Evolutionary conservation across 2,888 invertebrate species (phyloP).

Genomic region (Physocephala rufipes): DNA sequence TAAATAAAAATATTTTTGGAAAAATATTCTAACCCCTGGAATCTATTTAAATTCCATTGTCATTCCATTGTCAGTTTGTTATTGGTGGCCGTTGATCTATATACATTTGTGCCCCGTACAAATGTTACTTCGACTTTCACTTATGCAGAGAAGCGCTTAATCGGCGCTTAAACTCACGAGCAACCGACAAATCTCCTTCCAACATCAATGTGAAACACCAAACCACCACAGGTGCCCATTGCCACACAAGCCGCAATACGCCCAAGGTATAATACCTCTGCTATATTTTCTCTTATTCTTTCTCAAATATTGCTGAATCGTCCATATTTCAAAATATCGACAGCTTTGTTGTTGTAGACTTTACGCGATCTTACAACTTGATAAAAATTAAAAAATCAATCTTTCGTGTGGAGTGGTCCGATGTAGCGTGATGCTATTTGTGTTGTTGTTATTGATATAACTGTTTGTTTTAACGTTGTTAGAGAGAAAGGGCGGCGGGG

Average conservation of each 20-base stretch:
- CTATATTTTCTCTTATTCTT: conserved; percentile 19
- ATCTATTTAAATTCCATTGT: too few relatives aligned
- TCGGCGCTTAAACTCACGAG: too few relatives aligned
- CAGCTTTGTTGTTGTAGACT: conserved; percentile 53
- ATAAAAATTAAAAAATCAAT: conserved; percentile 25
- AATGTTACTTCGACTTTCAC: too few relatives aligned
- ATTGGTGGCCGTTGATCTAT: too few relatives aligned
- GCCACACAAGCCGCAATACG: conserved; percentile 27
- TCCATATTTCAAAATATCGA: conserved; percentile 62
- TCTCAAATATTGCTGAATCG: conserved; percentile 43
- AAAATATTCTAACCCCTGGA: too few relatives aligned
- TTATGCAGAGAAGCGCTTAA: too few relatives aligned
- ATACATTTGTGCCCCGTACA: too few relatives aligned
- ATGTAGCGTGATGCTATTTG: background rate
- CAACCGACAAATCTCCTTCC: conserved; percentile 6
- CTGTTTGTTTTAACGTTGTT: background rate
- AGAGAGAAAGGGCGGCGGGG: conserved; percentile 1
- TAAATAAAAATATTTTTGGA: too few relatives aligned
- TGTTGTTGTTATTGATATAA: conserved; percentile 15
- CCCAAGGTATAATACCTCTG: background rate
- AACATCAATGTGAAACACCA: background rate
- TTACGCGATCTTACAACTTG: conserved; percentile 33
- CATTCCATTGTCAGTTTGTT: too few relatives aligned
- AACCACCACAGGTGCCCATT: background rate
- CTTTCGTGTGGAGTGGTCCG: conserved; percentile 16